A percentile compares a stretch with the other conserved stretches of the same genome.
phyloP scores from a whole-genome alignment of 1,140 invertebrate species.

The Ceratina australensis region DNA sequence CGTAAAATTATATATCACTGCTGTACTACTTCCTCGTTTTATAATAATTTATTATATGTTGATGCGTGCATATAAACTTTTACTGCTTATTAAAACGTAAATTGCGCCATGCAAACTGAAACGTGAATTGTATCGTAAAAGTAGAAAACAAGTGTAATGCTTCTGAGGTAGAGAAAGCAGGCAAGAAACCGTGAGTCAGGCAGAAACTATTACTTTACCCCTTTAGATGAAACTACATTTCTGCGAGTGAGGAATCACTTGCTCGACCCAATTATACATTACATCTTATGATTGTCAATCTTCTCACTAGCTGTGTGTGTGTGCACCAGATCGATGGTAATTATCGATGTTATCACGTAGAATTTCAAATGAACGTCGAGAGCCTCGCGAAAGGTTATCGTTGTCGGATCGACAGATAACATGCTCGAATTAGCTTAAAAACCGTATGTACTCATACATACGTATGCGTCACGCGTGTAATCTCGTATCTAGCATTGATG shows the following conservation, averaged over 20 bases:
- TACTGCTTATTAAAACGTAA: too few relatives aligned
- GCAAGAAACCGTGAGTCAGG: too few relatives aligned
- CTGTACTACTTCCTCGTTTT: too few relatives aligned
- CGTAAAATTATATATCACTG: too few relatives aligned
- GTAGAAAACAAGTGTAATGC: too few relatives aligned
- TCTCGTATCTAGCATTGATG: slow-evolving; percentile 32
- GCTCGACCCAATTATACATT: slow-evolving; percentile 5
- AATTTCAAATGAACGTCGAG: slow-evolving; percentile 34
- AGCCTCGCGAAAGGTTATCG: slow-evolving; percentile 28
- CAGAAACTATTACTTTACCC: too few relatives aligned
- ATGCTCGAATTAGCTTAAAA: slow-evolving; percentile 31
- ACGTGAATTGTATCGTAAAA: too few relatives aligned
- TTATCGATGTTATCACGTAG: slow-evolving; percentile 42
- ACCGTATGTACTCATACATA: neutral
- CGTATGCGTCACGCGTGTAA: slow-evolving; percentile 2
- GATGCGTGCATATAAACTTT: too few relatives aligned
- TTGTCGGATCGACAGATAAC: slow-evolving; percentile 20
- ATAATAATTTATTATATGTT: too few relatives aligned
- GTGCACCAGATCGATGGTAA: slow-evolving; percentile 22
- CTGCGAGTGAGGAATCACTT: neutral
- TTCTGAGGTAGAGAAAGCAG: too few relatives aligned
- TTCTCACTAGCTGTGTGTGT: neutral
- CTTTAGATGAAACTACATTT: neutral
- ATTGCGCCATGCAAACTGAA: too few relatives aligned
- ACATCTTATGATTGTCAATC: neutral